A percentile compares a stretch with the other conserved stretches of the same genome.
Conservation (phyloP, 2,113 vertebrate genomes). For the Eurystomus gularis region DNA sequence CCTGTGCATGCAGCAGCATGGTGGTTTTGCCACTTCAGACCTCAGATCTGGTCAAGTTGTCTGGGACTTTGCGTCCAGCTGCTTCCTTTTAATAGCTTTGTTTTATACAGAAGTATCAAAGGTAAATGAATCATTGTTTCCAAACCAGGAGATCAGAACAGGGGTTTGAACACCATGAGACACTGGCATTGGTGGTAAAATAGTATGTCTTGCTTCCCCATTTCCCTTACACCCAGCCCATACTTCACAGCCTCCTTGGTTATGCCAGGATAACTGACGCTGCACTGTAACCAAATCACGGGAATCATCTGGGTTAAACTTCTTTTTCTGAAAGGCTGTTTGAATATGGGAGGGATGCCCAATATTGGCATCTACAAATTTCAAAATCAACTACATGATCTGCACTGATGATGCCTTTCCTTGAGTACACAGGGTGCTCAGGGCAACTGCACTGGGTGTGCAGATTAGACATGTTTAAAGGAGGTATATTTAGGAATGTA, state of each 20-base stretch:
- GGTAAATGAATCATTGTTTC: background rate
- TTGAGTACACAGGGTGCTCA: background rate
- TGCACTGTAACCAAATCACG: background rate
- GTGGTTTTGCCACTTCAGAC: background rate
- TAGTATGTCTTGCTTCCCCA: background rate
- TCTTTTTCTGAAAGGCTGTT: background rate
- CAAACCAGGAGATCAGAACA: background rate
- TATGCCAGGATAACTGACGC: background rate
- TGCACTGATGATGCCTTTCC: background rate
- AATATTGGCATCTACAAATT: background rate
- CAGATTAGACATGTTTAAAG: background rate
- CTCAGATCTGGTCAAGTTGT: background rate
- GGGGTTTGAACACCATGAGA: background rate
- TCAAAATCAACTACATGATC: background rate
- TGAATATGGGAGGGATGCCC: background rate
- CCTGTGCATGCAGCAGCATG: background rate
- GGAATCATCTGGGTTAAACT: background rate
- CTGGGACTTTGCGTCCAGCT: background rate
- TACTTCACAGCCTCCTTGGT: background rate
- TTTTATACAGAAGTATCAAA: background rate
- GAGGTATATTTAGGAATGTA: background rate
- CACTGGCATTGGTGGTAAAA: background rate
- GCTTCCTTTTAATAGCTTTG: background rate
- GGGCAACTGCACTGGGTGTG: background rate
- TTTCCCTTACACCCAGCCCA: background rate